Base-by-base conservation (phyloP, 2,797 vertebrate species). In the Ficedula albicollis region DNA sequence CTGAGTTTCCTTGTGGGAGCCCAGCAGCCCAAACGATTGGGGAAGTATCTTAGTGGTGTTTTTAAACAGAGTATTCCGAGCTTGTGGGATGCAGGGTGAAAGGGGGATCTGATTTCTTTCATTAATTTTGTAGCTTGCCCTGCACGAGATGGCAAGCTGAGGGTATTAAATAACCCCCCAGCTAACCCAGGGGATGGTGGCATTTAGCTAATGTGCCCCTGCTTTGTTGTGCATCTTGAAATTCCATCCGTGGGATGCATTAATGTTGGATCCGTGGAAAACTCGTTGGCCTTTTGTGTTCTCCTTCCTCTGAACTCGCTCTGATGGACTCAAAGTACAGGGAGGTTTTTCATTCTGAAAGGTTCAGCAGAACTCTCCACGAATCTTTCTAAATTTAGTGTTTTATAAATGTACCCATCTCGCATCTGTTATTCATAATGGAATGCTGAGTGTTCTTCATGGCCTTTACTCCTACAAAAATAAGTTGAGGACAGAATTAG, bases 1-100 rank as follows among this genome's bases (percentile, higher is more conserved):
- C 3, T 4, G 52, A 41, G 34, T 52, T 87, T 70, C 48, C 54
- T 20, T 14, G 15, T 32, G 59, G 73, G 76, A 49, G 15, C 12
- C 9, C 9, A 56, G 59, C 52, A 34, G 38, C 58, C 51, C 54
- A 34, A 39, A 43, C 36, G 68, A 68, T 18, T 10, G 55, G 25
- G 43, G 56, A 10, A 67, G 10, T 5, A 5, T 6, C 9, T 1
- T 22, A 55, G 64, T 30, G 63, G 1, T 38, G 77, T 46, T 96
- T 83, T 48, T 6, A 36, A 84, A 14, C 30, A 30, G 25, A 32
- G 14, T 0, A 2, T 73, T 39, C 14, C 13, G 26, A 72, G 70
- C 4, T 11, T 8, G 23, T 39, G 25, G 56, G 46, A 48, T n/a
- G 2, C 4, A 0, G 23, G 11, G 13, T 25, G 30, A 36, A 59